These are phyloP conservation scores for Conistra vaccinii DNA, from an alignment of 2,888 invertebrate species.

Conservation along the genomic window DNA sequence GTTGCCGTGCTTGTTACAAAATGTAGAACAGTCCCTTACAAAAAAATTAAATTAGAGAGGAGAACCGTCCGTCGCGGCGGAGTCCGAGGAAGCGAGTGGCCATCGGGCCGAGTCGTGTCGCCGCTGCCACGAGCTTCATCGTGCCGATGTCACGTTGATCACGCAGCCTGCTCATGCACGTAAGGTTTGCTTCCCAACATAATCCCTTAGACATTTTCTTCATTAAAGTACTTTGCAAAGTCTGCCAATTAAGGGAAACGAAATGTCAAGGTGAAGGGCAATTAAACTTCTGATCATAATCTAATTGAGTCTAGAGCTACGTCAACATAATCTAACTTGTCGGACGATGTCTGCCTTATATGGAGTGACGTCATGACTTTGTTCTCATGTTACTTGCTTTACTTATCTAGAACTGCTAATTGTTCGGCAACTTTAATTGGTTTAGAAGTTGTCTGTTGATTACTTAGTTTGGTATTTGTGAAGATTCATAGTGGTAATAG, in stretches of 20 bases:
- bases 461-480: slow-evolving; percentile 1
- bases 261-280: slow-evolving; percentile 43
- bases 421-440: slow-evolving; percentile 29
- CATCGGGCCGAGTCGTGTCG: no score
- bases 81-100: no score
- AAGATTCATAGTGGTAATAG: slow-evolving; percentile 5
- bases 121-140: no score
- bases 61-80: no score
- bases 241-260: slow-evolving; percentile 23
- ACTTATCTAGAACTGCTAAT: slow-evolving; percentile 22
- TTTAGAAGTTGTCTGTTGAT: slow-evolving; percentile 18
- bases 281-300: slow-evolving; percentile 54
- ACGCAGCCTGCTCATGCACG: no score
- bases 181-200: neutral
- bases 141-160: no score
- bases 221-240: slow-evolving; percentile 21
- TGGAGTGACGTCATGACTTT: slow-evolving; percentile 32
- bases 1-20: no score
- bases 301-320: slow-evolving; percentile 43
- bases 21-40: no score
- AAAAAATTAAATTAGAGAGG: no score
- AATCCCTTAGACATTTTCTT: slow-evolving; percentile 22
- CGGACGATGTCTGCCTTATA: slow-evolving; percentile 1
- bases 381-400: neutral
- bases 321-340: slow-evolving; percentile 48